Evolutionary conservation across 2,888 invertebrate species (phyloP), one percentile per base, ranked within the genome.

Genomic region (Drosophila mercatorum): DNA sequence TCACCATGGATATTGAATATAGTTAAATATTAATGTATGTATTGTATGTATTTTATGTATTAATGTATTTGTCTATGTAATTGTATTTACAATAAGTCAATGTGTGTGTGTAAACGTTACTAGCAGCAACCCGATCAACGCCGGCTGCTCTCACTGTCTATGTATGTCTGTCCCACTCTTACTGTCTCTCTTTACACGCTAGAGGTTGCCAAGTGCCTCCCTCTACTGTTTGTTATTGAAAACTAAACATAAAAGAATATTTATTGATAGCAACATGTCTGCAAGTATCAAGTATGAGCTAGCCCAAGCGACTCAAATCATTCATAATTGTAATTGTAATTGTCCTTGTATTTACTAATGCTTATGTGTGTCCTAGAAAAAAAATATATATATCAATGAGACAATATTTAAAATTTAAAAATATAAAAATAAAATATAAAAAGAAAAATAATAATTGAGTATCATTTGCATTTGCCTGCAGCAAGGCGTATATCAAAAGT

Each of bases 211-310:
- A 81, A 46, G 89, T 70, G 52, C 28, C 44, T 36, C 51, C 61
- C 68, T 43, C 69, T 69, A 12, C 68, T 80, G 89, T 88, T 84
- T 84, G 87, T 86, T 84, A 88, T 84, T 86, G 89, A 84, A 83
- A 83, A 85, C 85, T 80, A 85, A 85, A 75, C 85, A 80, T 85
- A 66, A 82, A 64, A 69, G 22, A 41, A 56, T 75, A 77, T 83
- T 88, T 88, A 88, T 83, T 88, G 88, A 80, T 85, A 83, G 88
- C 85, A 83, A 88, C 85, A 80, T 80, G 68, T 68, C 78, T 65
- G 52, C 62, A 28, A 38, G 41, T 41, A 7, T 4, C 10, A 46
- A 28, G 0, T 17, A 17, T 70, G 47, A 55, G 66, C 70, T 0
- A 65, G 17, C 63, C 6, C 7, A 26, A 26, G 5, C 46, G 5